Evolutionary conservation across 2,113 vertebrate species (phyloP).

Genomic region (Aplodontia rufa): DNA sequence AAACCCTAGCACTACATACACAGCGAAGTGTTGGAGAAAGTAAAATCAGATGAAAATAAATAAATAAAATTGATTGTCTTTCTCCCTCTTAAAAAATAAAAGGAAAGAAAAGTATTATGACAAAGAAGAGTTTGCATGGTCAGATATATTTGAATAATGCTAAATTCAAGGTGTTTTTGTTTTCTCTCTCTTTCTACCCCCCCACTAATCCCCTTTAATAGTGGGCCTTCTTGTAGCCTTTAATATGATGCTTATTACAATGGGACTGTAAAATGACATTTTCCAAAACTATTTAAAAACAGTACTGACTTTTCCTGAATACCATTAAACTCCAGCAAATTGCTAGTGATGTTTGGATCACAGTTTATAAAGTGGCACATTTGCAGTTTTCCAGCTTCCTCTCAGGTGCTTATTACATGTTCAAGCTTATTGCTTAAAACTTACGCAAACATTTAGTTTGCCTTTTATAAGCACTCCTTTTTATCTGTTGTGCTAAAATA

Average conservation of each 20-base stretch:
- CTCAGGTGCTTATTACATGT: neutral
- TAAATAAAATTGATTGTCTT: too few species aligned
- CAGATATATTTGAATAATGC: neutral
- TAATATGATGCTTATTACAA: neutral
- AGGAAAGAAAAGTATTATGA: neutral
- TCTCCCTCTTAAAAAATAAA: too few species aligned
- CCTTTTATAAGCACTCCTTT: neutral
- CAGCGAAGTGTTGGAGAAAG: too few species aligned
- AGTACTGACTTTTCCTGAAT: neutral
- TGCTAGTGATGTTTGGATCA: neutral
- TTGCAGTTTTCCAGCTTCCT: neutral
- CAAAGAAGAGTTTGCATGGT: neutral
- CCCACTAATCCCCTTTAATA: neutral
- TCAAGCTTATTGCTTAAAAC: neutral
- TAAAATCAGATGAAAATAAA: too few species aligned
- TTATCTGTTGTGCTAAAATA: neutral
- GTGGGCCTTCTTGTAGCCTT: neutral
- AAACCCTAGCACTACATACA: too few species aligned
- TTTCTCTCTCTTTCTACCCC: neutral
- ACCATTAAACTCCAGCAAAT: neutral
- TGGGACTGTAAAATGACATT: neutral
- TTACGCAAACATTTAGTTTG: neutral
- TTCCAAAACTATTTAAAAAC: constrained; percentile 16
- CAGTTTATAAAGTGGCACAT: neutral
- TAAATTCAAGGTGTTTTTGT: neutral